Evolutionary conservation across 2,888 invertebrate genomes (phyloP).

Genomic region (Lathronympha strigana): DNA sequence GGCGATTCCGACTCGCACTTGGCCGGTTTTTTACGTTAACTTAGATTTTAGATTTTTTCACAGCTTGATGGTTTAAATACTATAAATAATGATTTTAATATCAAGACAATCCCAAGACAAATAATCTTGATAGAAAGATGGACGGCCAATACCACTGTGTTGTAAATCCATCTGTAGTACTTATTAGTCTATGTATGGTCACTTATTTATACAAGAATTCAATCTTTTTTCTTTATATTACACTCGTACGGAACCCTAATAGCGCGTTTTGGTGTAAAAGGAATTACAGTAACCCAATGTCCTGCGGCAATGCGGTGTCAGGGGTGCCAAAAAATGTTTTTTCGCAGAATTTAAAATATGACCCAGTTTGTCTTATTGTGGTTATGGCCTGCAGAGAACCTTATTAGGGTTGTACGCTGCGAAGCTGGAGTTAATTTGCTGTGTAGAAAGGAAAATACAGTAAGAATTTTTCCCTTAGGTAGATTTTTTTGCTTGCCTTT

Average conservation of each 20-base stretch:
- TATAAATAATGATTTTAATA: no score
- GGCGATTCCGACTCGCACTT: no score
- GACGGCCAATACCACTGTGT: no score
- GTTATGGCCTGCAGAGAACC: constrained; percentile 24
- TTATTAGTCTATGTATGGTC: no score
- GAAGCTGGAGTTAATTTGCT: constrained; percentile 26
- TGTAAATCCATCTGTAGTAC: no score
- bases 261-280: constrained; percentile 16
- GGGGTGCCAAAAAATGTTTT: constrained; percentile 30
- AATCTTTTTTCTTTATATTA: no score
- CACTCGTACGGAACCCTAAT: neutral
- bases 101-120: no score
- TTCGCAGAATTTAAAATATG: constrained; percentile 25
- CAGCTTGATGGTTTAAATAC: no score
- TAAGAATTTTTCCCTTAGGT: neutral
- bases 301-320: constrained; percentile 33
- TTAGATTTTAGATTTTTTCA: no score
- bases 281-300: constrained; percentile 13
- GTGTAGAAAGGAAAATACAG: constrained; percentile 26
- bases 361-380: constrained; percentile 28
- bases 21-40: no score
- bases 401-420: constrained; percentile 28
- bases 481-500: neutral
- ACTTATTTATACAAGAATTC: constrained; percentile 17
- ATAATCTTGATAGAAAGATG: no score